Conservation (phyloP, 2,888 invertebrate genomes). For the Agrochola macilenta region DNA sequence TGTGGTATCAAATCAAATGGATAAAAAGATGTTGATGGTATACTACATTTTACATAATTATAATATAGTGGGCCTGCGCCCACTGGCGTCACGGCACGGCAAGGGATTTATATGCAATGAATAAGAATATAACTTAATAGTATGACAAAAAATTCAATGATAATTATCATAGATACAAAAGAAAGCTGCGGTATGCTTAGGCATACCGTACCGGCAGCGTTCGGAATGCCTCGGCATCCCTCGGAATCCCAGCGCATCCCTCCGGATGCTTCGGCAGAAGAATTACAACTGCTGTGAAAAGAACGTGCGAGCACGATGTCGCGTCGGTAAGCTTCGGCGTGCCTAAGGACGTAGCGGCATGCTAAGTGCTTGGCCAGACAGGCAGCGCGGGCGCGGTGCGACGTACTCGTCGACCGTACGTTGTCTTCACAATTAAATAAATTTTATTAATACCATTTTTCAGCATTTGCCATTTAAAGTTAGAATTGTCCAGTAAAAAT, state of each 20-base stretch:
- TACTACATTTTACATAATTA: background rate
- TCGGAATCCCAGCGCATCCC: background rate
- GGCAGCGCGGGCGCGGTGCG: too few relatives aligned
- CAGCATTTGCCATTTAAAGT: too few relatives aligned
- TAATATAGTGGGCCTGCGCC: background rate
- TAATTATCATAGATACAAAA: background rate
- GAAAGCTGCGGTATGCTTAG: background rate
- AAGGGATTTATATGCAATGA: background rate
- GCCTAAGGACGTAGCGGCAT: background rate
- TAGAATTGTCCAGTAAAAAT: too few relatives aligned
- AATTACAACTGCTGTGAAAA: too few relatives aligned
- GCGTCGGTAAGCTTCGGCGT: background rate
- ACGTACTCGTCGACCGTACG: too few relatives aligned
- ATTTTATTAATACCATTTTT: too few relatives aligned
- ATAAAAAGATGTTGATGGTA: background rate
- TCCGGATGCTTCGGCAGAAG: background rate
- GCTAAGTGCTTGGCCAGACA: too few relatives aligned
- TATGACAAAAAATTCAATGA: background rate
- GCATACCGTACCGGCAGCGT: background rate
- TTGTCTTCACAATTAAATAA: too few relatives aligned
- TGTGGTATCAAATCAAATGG: background rate
- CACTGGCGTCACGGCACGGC: background rate
- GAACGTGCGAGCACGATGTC: too few relatives aligned
- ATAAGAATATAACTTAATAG: background rate
- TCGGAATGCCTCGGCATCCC: too few relatives aligned